These are phyloP conservation scores for Papilio helenus DNA, from an alignment of 1,140 invertebrate species.

Conservation along the genomic window DNA sequence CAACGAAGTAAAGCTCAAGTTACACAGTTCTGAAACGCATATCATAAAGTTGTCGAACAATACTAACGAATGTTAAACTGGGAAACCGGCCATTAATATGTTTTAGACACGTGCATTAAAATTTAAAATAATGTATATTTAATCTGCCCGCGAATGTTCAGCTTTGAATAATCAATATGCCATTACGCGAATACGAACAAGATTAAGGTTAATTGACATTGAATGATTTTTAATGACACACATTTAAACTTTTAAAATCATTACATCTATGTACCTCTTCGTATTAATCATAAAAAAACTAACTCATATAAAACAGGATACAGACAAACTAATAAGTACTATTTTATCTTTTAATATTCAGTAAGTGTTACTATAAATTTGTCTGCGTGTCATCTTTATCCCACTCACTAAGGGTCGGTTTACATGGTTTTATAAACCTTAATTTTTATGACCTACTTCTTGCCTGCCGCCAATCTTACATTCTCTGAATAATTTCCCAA, in stretches of 20 bases:
- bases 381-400: too few species aligned
- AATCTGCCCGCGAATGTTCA: not conserved
- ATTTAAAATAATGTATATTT: not conserved
- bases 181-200: not conserved
- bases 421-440: too few species aligned
- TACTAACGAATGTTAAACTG: too few species aligned
- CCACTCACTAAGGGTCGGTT: too few species aligned
- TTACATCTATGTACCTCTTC: not conserved
- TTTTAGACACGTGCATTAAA: slow-evolving; percentile 1
- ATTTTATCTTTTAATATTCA: not conserved
- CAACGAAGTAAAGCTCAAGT: too few species aligned
- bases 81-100: not conserved
- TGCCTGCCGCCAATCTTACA: too few species aligned
- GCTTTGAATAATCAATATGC: slow-evolving; percentile 18
- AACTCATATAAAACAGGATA: too few species aligned
- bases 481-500: too few species aligned
- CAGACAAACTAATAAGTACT: not conserved
- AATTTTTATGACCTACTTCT: too few species aligned
- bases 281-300: not conserved
- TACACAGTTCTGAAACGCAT: too few species aligned
- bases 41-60: too few species aligned
- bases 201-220: slow-evolving; percentile 5
- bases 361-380: too few species aligned
- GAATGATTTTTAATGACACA: slow-evolving; percentile 1
- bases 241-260: not conserved